phyloP scores from a whole-genome alignment of 2,113 vertebrate species.

The Marcusenius ussheri region DNA sequence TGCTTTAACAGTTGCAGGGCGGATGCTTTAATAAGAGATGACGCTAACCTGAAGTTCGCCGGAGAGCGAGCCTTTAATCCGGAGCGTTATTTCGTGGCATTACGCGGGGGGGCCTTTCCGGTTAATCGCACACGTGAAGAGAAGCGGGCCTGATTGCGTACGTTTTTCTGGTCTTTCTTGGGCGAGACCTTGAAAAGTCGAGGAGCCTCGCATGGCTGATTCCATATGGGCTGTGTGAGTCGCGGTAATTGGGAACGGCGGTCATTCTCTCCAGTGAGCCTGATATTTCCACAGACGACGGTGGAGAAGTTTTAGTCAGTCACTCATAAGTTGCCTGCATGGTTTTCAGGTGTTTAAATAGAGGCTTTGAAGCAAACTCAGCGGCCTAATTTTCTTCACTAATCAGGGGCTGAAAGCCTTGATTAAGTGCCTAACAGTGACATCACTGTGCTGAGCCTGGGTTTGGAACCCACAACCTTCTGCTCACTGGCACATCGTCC shows the following conservation, averaged over 20 bases:
- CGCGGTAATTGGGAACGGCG: background rate
- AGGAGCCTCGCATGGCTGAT: background rate
- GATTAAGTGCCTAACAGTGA: background rate
- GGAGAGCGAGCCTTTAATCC: conserved; percentile 9
- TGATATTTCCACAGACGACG: background rate
- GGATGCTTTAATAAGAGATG: conserved; percentile 7
- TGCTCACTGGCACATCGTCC: background rate
- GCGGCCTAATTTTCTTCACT: background rate
- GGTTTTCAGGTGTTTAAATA: background rate
- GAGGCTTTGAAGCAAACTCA: background rate
- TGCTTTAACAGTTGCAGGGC: background rate
- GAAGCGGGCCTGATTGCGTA: background rate
- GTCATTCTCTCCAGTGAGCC: background rate
- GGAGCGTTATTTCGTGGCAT: background rate
- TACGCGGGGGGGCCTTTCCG: background rate
- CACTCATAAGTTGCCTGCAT: background rate
- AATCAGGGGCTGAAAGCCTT: background rate
- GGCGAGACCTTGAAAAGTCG: background rate
- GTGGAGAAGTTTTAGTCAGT: background rate
- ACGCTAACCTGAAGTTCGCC: conserved; percentile 1
- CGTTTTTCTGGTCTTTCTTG: background rate
- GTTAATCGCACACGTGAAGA: background rate
- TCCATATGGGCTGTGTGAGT: background rate
- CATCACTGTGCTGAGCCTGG: background rate
- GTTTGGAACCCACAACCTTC: background rate